Evolutionary conservation across 2,888 invertebrate genomes (phyloP).

Genomic region (Diogma glabrata): DNA sequence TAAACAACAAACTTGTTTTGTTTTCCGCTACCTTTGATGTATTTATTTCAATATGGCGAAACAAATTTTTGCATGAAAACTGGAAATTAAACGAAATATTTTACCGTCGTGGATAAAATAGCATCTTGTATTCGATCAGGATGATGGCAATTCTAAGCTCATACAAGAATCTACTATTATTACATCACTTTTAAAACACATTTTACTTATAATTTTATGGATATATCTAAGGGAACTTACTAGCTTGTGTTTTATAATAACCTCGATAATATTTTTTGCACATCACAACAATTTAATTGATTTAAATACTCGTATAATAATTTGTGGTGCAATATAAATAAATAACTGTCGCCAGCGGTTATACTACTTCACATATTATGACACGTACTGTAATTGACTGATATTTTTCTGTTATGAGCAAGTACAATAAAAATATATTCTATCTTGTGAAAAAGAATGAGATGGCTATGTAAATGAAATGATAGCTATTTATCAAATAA

Average conservation of each 20-base stretch:
- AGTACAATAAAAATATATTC: background rate
- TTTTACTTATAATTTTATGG: slow-evolving; percentile 1
- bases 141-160: no score
- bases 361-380: background rate
- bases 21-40: no score
- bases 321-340: background rate
- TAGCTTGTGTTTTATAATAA: background rate
- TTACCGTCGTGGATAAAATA: no score
- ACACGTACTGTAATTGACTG: background rate
- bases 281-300: background rate
- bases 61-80: no score
- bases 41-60: no score
- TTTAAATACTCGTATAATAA: no score
- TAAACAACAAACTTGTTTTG: no score
- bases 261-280: background rate
- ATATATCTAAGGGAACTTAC: background rate
- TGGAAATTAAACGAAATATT: no score
- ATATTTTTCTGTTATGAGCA: background rate
- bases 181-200: background rate
- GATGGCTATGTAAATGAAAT: no score
- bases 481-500: no score
- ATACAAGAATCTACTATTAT: no score
- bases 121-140: no score
- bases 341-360: background rate
- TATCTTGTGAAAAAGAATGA: background rate